Percentiles rank a stretch among this genome's conserved stretches.
Conservation (phyloP, 1,140 invertebrate genomes). For the Drosophila ironensis region DNA sequence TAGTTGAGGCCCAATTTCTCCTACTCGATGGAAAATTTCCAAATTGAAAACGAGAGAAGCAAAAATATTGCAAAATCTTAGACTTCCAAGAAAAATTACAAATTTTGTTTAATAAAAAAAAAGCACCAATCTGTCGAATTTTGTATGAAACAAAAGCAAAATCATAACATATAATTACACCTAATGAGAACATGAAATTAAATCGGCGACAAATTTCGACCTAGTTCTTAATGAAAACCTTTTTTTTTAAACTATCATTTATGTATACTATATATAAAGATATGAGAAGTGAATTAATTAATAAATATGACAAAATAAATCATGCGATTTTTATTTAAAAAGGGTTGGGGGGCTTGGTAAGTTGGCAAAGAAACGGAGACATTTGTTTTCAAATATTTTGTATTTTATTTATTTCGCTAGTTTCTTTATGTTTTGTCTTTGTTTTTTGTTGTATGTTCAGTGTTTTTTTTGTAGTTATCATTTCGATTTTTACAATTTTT, state of each 20-base stretch:
- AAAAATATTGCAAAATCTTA: conserved; percentile 19
- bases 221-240: conserved; percentile 41
- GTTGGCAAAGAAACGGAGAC: neutral
- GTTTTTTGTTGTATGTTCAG: conserved; percentile 60
- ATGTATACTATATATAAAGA: conserved; percentile 67
- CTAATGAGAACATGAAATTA: conserved; percentile 15
- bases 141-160: conserved; percentile 1
- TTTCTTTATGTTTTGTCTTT: conserved; percentile 66
- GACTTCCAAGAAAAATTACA: conserved; percentile 35
- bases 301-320: conserved; percentile 64
- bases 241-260: conserved; percentile 66
- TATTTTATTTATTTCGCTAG: conserved; percentile 79
- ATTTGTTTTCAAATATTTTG: conserved; percentile 68
- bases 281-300: conserved; percentile 62
- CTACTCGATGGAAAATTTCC: neutral
- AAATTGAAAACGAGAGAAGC: neutral
- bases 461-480: conserved; percentile 48
- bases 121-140: too few relatives aligned
- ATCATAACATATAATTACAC: neutral
- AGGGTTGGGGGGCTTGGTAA: neutral
- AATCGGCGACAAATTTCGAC: conserved; percentile 24
- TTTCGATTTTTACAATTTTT: conserved; percentile 59
- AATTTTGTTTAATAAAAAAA: conserved; percentile 12
- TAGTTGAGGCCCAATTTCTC: conserved; percentile 26
- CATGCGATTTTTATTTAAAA: neutral